Evolutionary conservation across 1,140 invertebrate genomes (phyloP).

Genomic region (Cardiocondyla obscurior): DNA sequence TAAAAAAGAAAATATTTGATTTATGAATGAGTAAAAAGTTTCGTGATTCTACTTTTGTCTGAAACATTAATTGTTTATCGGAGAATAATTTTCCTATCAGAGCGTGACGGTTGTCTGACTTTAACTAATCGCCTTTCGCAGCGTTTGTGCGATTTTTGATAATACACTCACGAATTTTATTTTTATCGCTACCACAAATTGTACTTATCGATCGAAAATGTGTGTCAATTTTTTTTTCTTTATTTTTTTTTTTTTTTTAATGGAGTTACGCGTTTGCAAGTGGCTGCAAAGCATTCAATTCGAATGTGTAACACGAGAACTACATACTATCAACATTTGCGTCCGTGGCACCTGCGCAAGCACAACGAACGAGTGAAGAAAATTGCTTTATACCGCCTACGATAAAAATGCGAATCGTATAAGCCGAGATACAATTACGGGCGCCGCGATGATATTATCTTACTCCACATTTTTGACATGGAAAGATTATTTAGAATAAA

Average conservation of each 20-base stretch:
- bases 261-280: not conserved
- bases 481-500: not conserved
- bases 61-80: not conserved
- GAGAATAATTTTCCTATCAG: slow-evolving; percentile 2
- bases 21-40: not conserved
- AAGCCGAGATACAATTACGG: slow-evolving; percentile 10
- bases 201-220: not conserved
- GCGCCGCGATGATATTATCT: not conserved
- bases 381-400: slow-evolving; percentile 46
- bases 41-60: slow-evolving; percentile 1
- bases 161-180: not conserved
- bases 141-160: not conserved
- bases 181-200: not conserved
- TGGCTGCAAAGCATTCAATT: not conserved
- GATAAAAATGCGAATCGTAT: slow-evolving; percentile 31
- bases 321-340: slow-evolving; percentile 45
- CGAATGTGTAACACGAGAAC: not conserved
- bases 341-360: slow-evolving; percentile 48
- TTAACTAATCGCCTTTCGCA: not conserved
- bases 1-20: not conserved
- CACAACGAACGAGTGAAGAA: slow-evolving; percentile 39
- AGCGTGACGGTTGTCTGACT: slow-evolving; percentile 3
- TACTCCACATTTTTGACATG: slow-evolving; percentile 6
- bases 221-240: not conserved
- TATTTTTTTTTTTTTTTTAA: no score